A percentile compares a stretch with the other conserved stretches of the same genome.
Evolutionary conservation across 2,888 invertebrate genomes (phyloP).

Genomic region (Amiota mariae): DNA sequence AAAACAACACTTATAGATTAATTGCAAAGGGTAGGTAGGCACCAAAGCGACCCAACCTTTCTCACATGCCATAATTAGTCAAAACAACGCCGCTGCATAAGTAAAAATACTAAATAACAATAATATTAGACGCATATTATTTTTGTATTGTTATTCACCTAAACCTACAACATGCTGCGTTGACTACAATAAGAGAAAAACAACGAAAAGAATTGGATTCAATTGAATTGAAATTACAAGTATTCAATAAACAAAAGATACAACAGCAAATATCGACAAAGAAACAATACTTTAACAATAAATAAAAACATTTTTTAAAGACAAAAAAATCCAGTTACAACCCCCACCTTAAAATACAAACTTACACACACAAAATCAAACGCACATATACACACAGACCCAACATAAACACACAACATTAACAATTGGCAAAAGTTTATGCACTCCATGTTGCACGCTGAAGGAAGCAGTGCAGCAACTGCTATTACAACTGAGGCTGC

Average conservation of each 20-base stretch:
- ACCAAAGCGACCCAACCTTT: constrained; percentile 11
- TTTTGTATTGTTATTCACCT: constrained; percentile 31
- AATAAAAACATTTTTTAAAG: background rate
- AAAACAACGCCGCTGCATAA: constrained; percentile 19
- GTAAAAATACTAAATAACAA: constrained; percentile 10
- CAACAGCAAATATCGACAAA: constrained; percentile 5
- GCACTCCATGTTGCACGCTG: background rate
- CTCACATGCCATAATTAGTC: constrained; percentile 22
- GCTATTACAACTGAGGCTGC: background rate
- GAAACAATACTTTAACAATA: constrained; percentile 3
- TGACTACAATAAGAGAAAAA: constrained; percentile 24
- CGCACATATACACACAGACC: constrained; percentile 12
- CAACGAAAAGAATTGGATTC: too few species aligned
- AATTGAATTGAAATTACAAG: constrained; percentile 51
- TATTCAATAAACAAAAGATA: constrained; percentile 29
- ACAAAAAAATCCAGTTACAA: constrained; percentile 55
- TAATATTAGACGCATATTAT: constrained; percentile 33
- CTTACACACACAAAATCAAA: constrained; percentile 39
- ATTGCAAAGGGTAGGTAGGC: constrained; percentile 33
- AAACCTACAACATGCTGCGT: constrained; percentile 39
- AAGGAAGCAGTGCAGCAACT: background rate
- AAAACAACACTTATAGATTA: constrained; percentile 38
- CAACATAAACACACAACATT: constrained; percentile 17
- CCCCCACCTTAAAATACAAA: constrained; percentile 60
- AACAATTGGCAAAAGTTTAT: constrained; percentile 57